Evolutionary conservation across 2,888 invertebrate genomes (phyloP).

Genomic region (Brenthis ino): DNA sequence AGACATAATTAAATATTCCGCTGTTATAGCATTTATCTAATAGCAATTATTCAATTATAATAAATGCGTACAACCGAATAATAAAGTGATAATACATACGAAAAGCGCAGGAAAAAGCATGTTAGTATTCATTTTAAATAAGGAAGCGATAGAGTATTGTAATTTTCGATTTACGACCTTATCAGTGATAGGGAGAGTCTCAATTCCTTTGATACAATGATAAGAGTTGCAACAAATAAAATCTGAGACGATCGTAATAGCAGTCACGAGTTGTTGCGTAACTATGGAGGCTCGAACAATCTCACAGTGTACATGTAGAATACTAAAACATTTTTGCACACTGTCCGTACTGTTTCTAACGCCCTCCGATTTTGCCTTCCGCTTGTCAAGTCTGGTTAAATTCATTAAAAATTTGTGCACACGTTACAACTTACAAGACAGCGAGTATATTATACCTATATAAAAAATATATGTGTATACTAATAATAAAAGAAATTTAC

Average conservation of each 20-base stretch:
- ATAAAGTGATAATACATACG: slow-evolving; percentile 51
- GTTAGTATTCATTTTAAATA: slow-evolving; percentile 59
- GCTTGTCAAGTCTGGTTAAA: slow-evolving; percentile 42
- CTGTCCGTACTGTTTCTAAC: slow-evolving; percentile 38
- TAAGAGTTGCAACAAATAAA: slow-evolving; percentile 61
- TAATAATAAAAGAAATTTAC: too few species aligned
- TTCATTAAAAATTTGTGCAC: slow-evolving; percentile 30
- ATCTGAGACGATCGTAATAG: slow-evolving; percentile 60
- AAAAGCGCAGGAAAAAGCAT: slow-evolving; percentile 64
- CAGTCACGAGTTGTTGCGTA: slow-evolving; percentile 81
- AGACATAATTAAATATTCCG: too few species aligned
- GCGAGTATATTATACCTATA: neutral
- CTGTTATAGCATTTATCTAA: neutral
- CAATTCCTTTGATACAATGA: slow-evolving; percentile 47
- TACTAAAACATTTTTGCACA: slow-evolving; percentile 51
- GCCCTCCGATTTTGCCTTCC: slow-evolving; percentile 43
- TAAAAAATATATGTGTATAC: too few species aligned
- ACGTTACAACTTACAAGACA: slow-evolving; percentile 10
- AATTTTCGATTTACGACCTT: slow-evolving; percentile 48
- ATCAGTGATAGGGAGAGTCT: slow-evolving; percentile 46
- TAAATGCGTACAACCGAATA: slow-evolving; percentile 7
- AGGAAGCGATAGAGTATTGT: slow-evolving; percentile 46
- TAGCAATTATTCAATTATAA: neutral
- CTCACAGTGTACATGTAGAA: slow-evolving; percentile 61
- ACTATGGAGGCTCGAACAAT: slow-evolving; percentile 59